Conservation (phyloP, 2,113 vertebrate genomes). For the Mastomys natalensis region DNA sequence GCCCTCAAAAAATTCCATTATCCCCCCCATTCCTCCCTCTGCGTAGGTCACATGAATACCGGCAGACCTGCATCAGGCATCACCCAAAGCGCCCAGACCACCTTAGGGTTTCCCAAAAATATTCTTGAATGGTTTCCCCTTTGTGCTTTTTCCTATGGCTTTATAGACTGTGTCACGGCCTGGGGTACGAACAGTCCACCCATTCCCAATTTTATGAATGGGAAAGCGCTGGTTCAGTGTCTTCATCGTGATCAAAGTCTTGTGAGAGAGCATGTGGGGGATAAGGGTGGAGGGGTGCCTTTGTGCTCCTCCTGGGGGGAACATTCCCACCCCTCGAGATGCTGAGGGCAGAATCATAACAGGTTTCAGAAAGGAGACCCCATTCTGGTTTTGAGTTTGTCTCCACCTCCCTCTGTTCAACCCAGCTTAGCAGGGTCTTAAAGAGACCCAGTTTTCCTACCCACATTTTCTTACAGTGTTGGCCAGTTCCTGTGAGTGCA, state of each 20-base stretch:
- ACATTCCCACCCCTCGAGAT: not conserved
- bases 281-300: not conserved
- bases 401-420: fast-evolving
- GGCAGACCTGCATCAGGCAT: not conserved
- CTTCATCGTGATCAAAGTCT: not conserved
- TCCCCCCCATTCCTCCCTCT: not conserved
- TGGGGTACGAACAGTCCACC: no score
- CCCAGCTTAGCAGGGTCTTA: fast-evolving
- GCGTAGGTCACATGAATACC: not conserved
- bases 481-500: not conserved
- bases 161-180: not conserved
- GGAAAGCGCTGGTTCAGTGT: not conserved
- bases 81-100: not conserved
- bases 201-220: not conserved
- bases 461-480: fast-evolving
- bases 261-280: not conserved
- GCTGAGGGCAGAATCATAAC: not conserved
- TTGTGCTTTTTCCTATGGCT: not conserved
- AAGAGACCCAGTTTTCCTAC: not conserved
- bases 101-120: no score
- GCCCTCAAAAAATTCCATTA: not conserved
- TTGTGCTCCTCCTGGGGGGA: not conserved
- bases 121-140: no score
- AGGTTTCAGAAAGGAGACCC: not conserved
- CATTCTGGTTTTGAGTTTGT: fast-evolving